Evolutionary conservation across 2,888 invertebrate species (phyloP).

Genomic region (Azorinus chamasolen): DNA sequence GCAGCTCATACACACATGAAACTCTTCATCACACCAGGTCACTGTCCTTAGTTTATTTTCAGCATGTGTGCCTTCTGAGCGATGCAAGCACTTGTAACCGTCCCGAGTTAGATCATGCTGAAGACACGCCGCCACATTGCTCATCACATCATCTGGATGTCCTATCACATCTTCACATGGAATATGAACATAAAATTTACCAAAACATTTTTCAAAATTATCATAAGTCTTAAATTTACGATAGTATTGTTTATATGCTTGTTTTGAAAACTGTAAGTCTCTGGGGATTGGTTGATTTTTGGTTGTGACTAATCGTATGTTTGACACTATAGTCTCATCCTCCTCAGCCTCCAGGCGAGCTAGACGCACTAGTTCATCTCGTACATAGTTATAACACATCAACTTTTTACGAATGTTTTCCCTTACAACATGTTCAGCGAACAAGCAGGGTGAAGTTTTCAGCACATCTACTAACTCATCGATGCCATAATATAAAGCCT

Average conservation of each 20-base stretch:
- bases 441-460: slow-evolving; percentile 71
- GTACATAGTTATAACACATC: slow-evolving; percentile 65
- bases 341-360: slow-evolving; percentile 67
- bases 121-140: slow-evolving; percentile 66
- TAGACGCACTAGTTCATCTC: slow-evolving; percentile 64
- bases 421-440: slow-evolving; percentile 71
- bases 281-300: slow-evolving; percentile 74
- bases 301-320: slow-evolving; percentile 63
- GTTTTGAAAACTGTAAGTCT: slow-evolving; percentile 74
- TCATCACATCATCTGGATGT: slow-evolving; percentile 68
- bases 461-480: slow-evolving; percentile 70
- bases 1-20: slow-evolving; percentile 70
- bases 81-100: slow-evolving; percentile 63
- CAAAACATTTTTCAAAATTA: slow-evolving; percentile 70
- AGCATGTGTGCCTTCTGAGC: slow-evolving; percentile 57
- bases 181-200: slow-evolving; percentile 67
- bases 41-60: slow-evolving; percentile 68
- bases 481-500: slow-evolving; percentile 80
- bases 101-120: slow-evolving; percentile 61
- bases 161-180: slow-evolving; percentile 66
- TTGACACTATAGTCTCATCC: slow-evolving; percentile 62
- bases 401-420: slow-evolving; percentile 71
- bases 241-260: slow-evolving; percentile 74
- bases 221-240: slow-evolving; percentile 68
- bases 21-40: slow-evolving; percentile 71